Evolutionary conservation across 2,113 vertebrate species (phyloP), one percentile per base, ranked within the genome.

Genomic region (Lichenostomus cassidix): DNA sequence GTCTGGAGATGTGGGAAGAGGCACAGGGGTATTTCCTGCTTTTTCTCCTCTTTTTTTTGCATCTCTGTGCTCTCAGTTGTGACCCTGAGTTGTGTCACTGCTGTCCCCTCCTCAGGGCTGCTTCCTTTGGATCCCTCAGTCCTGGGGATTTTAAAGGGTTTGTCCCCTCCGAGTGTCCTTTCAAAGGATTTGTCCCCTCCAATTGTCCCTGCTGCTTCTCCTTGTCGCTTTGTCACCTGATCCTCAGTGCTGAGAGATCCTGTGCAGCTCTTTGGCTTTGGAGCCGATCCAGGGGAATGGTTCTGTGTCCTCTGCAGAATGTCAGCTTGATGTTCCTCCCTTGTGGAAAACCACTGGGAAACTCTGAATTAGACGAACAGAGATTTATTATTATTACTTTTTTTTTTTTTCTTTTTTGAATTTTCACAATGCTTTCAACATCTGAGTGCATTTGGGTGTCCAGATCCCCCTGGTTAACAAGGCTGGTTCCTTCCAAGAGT

Each of bases 391-490:
- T 9, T 28, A 46, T 46, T 46, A 19, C 19, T 46, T 18, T 44
- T 44, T 16, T 19, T 9, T 4, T 4, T 5, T 28, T 9, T 4
- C 3, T 5, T 28, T 14, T 56, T 75, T 24, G 21, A 47, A 17
- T 69, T 78, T 60, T 41, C 35, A 9, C 16, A 39, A 0, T 23
- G 70, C 35, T 78, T 63, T 41, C 68, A 23, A 23, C 31, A 6
- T 35, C 10, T 5, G 1, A 20, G 55, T 7, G 39, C 0, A 0
- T n/a, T 74, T 7, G 60, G 62, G 28, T 52, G 67, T 74, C 60
- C 80, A 42, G 49, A 83, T 37, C 17, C 19, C 65, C 71, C 20
- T 27, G 20, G 35, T 31, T 50, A 33, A 15, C 60, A 11, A n/a
- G 39, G 23, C 60, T 46, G 53, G 15, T 55, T 69, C 77, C 67